A percentile compares a stretch with the other conserved stretches of the same genome.
phyloP scores from a whole-genome alignment of 1,140 invertebrate species.

The Sitobion miscanthi region DNA sequence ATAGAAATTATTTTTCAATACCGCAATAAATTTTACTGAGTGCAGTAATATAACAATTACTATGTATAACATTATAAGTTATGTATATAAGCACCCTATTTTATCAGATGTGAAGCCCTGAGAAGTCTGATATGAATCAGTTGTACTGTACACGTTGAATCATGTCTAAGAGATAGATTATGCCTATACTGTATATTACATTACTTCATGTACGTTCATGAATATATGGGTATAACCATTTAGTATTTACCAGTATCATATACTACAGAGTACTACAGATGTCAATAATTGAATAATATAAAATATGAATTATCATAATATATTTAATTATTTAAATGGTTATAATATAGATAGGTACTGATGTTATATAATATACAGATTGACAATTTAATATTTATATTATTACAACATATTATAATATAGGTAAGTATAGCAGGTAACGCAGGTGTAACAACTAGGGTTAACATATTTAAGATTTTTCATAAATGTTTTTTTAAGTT shows the following conservation, averaged over 20 bases:
- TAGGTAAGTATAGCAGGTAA: too few relatives aligned
- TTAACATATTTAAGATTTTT: too few relatives aligned
- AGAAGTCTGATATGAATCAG: not conserved
- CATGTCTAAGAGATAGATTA: not conserved
- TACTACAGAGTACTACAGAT: not conserved
- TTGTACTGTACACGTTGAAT: not conserved
- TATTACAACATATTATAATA: too few relatives aligned
- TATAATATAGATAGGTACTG: not conserved
- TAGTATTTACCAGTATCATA: not conserved
- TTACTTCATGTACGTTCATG: too few relatives aligned
- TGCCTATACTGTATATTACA: not conserved
- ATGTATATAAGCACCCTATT: not conserved
- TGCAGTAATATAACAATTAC: not conserved
- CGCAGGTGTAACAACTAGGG: too few relatives aligned
- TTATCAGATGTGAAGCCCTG: not conserved
- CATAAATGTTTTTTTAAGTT: too few relatives aligned
- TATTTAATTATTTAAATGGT: too few relatives aligned
- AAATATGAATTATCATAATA: too few relatives aligned
- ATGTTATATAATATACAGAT: not conserved
- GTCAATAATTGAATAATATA: not conserved
- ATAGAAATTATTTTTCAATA: too few relatives aligned
- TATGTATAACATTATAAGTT: not conserved
- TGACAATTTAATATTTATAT: not conserved
- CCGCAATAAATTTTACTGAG: not conserved
- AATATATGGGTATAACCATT: too few relatives aligned